Percentiles rank a stretch among this genome's conserved stretches.
These are phyloP conservation scores for Limenitis camilla DNA, from an alignment of 2,888 invertebrate species.

Conservation along the genomic window DNA sequence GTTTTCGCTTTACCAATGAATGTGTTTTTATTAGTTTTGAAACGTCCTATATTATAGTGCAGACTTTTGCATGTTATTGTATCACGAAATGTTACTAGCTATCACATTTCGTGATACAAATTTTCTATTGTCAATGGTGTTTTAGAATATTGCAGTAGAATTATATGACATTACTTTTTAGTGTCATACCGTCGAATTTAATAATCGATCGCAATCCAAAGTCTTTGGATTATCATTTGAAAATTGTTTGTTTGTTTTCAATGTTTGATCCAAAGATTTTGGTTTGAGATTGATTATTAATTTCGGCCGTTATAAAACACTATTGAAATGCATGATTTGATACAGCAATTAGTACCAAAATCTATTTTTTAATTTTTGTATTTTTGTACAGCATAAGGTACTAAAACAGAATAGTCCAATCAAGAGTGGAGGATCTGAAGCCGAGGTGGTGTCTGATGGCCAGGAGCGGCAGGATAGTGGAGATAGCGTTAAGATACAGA, in stretches of 20 bases:
- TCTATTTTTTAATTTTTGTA: not conserved
- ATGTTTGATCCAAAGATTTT: no score
- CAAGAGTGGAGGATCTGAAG: constrained; percentile 59
- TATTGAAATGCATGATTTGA: constrained; percentile 1
- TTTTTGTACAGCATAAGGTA: constrained; percentile 48
- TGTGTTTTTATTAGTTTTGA: constrained; percentile 22
- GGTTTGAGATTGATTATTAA: no score
- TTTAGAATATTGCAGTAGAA: not conserved
- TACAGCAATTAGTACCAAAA: not conserved
- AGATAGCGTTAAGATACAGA: constrained; percentile 62
- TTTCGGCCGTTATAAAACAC: not conserved
- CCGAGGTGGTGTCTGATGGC: constrained; percentile 47
- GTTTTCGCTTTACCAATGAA: constrained; percentile 25
- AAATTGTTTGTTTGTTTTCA: no score
- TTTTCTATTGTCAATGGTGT: not conserved
- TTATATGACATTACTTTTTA: no score
- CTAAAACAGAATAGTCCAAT: constrained; percentile 56
- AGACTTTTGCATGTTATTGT: constrained; percentile 30
- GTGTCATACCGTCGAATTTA: no score
- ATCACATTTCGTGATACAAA: not conserved
- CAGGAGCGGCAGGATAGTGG: constrained; percentile 44
- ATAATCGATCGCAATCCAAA: no score
- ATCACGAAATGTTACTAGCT: constrained; percentile 18
- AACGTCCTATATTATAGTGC: constrained; percentile 28
- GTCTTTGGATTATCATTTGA: no score